phyloP scores from a whole-genome alignment of 30 jellyfish, hydroid and myxozoan genomes.

The Hydra vulgaris region DNA sequence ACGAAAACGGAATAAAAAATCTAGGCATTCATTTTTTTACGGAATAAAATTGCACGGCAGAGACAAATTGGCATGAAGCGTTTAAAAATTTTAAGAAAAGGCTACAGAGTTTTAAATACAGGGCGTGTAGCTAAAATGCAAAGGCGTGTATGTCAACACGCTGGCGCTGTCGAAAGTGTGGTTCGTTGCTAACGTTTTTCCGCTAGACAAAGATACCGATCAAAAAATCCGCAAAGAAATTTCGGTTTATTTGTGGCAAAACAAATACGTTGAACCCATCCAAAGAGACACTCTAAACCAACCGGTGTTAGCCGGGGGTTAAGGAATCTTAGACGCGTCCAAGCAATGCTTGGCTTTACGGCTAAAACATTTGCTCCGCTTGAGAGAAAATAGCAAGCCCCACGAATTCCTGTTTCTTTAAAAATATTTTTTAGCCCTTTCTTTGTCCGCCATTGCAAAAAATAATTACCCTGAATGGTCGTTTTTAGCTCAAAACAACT shows the following conservation, averaged over 20 bases:
- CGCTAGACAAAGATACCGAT: background rate
- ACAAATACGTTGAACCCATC: background rate
- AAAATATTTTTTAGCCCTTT: background rate
- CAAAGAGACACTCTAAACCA: background rate
- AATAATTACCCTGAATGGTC: background rate
- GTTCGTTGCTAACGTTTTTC: background rate
- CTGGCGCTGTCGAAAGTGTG: background rate
- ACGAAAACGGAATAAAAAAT: background rate
- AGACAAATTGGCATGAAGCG: background rate
- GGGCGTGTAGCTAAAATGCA: background rate
- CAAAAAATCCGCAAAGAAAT: background rate
- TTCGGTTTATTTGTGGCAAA: background rate
- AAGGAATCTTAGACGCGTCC: background rate
- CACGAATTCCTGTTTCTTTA: background rate
- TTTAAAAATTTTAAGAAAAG: too few relatives aligned
- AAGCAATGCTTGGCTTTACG: background rate
- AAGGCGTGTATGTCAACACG: background rate
- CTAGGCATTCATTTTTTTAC: background rate
- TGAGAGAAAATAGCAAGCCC: background rate
- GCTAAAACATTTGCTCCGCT: background rate
- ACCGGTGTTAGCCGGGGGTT: background rate
- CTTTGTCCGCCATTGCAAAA: background rate
- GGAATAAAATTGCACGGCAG: background rate
- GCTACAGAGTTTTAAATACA: background rate
- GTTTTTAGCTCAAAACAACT: background rate